Base-by-base conservation (phyloP, 2,113 vertebrate species). In the Melozone crissalis region DNA sequence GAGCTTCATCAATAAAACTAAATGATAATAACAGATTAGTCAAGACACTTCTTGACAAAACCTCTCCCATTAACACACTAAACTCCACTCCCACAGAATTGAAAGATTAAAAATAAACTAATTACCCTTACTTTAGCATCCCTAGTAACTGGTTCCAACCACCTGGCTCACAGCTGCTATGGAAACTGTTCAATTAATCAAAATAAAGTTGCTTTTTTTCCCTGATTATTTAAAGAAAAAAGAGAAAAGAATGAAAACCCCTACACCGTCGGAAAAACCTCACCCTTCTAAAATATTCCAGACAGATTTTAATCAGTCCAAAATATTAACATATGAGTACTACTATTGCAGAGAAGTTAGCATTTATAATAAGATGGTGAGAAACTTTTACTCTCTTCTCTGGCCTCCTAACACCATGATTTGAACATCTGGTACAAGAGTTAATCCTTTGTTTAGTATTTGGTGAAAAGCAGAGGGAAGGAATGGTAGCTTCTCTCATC, bases 71-170 rank as follows among this genome's bases (percentile, higher is more conserved):
- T 97, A 97, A 85, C 84, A 85, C 74, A 67, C 59, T 82, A 89
- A 92, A 96, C 75, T 95, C 66, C 41, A 97, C 83, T 96, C 89
- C 78, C 75, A 94, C 59, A 61, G 52, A 96, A 95, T 90, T 96
- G 92, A 81, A 93, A 95, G 89, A 95, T 97, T 95, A 97, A 97
- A 96, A 96, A 96, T 96, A 96, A 97, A 96, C 84, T 94, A 97
- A 97, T 97, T 97, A 96, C 78, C 46, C 65, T 92, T 80, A 97
- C 92, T 96, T 87, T 90, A 95, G 67, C 84, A 92, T 89, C 62
- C 72, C 83, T 90, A 93, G 89, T 87, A 91, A 96, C 87, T 18
- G 10, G 79, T 93, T 96, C 41, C 78, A 94, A 44, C 94, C 93
- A 97, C 94, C 95, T 96, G 95, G 92, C 58, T 97, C 93, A 85